Evolutionary conservation across 1,140 invertebrate genomes (phyloP), one percentile per base, ranked within the genome.

Genomic region (Hylaeus volcanicus): DNA sequence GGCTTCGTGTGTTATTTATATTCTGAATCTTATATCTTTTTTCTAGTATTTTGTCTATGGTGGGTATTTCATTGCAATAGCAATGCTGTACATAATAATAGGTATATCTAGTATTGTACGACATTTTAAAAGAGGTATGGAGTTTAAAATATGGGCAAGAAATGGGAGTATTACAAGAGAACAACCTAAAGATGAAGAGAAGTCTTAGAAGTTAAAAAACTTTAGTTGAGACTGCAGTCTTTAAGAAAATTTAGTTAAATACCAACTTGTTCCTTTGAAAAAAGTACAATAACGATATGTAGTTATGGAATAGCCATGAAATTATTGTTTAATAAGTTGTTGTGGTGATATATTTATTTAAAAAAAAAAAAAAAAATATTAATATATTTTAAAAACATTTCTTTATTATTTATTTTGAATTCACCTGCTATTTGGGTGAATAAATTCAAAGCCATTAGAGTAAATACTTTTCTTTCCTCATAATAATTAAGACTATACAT

Each of bases 1-100:
- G 26, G 26, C 26, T 26, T 26, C 26, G 26, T 26, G 26, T 26
- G 26, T 26, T 26, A 26, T 39, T 41, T 48, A 15, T 39, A 51
- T 3, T 45, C 14, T 43, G 43, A 26, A 73, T 15, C 37, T 37
- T 76, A 1, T 43, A 14, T 55, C 41, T 37, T 75, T 84, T 72
- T 94, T 95, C 86, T 92, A 96, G 94, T 96, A 95, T 91, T 88
- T 95, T 53, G 93, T 96, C 5, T 96, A 96, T 88, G 94, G 95
- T 9, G 90, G 93, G 12, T 96, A 96, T 87, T 96, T 94, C 86
- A 83, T 94, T 15, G 75, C 92, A 15, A 89, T 96, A 70, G 94
- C 94, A 58, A 79, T 92, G 37, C 72, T 95, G 61, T 95, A 94
- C 82, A 80, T 90, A 53, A 43, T 92, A 48, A 91, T 93, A 80